Conservation (phyloP, 1,140 invertebrate genomes). For the Antheraea mylitta region DNA sequence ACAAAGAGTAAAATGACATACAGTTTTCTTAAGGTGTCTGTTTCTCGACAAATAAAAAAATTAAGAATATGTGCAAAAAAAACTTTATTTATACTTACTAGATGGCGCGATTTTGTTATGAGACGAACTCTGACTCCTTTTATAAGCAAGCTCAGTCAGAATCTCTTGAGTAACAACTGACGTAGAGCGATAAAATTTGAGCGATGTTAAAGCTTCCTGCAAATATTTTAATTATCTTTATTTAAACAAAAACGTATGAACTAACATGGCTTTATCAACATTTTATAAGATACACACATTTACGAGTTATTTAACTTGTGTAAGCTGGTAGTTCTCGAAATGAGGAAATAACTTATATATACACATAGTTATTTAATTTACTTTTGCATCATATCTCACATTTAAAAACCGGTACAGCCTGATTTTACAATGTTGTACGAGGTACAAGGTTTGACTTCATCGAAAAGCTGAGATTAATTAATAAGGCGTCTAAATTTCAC, state of each 20-base stretch:
- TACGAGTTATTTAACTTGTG: not conserved
- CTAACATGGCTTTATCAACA: not conserved
- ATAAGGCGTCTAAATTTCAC: too few species aligned
- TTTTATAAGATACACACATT: not conserved
- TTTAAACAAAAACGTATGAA: not conserved
- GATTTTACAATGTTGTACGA: too few species aligned
- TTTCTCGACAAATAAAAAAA: too few species aligned
- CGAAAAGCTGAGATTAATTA: too few species aligned
- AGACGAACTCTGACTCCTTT: slow-evolving; percentile 6
- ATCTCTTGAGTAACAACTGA: slow-evolving; percentile 18
- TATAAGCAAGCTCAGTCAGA: slow-evolving; percentile 21
- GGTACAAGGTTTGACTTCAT: too few species aligned
- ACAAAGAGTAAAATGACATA: too few species aligned
- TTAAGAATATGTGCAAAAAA: too few species aligned
- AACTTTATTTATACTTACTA: slow-evolving; percentile 10
- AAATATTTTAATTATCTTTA: slow-evolving; percentile 5
- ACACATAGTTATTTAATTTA: too few species aligned
- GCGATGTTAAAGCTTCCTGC: slow-evolving; percentile 27
- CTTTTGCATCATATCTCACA: too few species aligned
- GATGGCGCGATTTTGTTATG: slow-evolving; percentile 1
- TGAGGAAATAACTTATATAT: not conserved
- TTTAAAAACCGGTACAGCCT: too few species aligned
- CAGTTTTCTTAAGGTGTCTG: too few species aligned
- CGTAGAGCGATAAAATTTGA: slow-evolving; percentile 28
- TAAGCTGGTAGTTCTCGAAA: not conserved